A percentile compares a stretch with the other conserved stretches of the same genome.
Evolutionary conservation across 37 sponge, comb jelly and placozoan species (phyloP).

Genomic region (Petrosia ficiformis): DNA sequence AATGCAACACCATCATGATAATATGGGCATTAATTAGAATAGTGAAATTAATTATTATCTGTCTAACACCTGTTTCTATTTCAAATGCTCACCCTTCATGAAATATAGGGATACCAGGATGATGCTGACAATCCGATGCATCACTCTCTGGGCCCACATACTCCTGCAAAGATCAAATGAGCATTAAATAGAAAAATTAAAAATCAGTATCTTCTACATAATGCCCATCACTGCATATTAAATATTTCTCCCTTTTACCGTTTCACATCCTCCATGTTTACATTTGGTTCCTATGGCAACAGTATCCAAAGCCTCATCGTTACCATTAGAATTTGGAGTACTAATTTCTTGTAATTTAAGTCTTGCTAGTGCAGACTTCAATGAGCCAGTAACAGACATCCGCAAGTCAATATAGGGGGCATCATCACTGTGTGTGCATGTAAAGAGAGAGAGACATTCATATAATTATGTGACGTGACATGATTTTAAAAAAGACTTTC

Average conservation of each 20-base stretch:
- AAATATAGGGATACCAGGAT: conserved; percentile 88
- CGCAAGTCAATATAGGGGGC: conserved; percentile 23
- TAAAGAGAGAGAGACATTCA: too few relatives aligned
- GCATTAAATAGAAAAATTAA: neutral
- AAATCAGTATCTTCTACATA: neutral
- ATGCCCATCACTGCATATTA: too few relatives aligned
- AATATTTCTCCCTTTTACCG: too few relatives aligned
- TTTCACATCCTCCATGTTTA: conserved; percentile 47
- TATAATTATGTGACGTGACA: too few relatives aligned
- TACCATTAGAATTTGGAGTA: neutral
- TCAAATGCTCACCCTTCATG: conserved; percentile 98
- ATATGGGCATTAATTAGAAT: neutral
- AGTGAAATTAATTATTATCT: neutral
- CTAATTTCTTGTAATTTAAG: conserved; percentile 10
- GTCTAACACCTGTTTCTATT: too few relatives aligned
- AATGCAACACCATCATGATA: neutral
- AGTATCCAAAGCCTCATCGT: neutral
- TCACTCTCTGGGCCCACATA: conserved; percentile 47
- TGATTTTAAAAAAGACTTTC: too few relatives aligned
- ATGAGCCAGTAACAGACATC: conserved; percentile 29
- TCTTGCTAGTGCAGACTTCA: conserved; percentile 37
- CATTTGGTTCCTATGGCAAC: conserved; percentile 55
- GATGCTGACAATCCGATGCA: conserved; percentile 64
- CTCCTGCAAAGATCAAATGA: conserved; percentile 4
- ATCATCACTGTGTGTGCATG: too few relatives aligned